Conservation (phyloP, 2,797 vertebrate species). For the Gadopsis marmoratus region DNA sequence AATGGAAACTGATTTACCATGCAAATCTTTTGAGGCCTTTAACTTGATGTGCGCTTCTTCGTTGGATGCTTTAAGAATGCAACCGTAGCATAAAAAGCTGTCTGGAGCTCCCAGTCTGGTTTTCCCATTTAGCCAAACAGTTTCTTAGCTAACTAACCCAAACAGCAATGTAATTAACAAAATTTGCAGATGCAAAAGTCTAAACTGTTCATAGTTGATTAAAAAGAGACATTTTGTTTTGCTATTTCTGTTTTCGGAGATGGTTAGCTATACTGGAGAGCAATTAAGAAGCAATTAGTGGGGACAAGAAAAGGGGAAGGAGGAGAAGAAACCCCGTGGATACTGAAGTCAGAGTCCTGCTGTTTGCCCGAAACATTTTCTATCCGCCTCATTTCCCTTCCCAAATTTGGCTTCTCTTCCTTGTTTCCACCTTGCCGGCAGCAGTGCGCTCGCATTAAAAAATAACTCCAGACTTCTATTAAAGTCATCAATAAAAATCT, state of each 20-base stretch:
- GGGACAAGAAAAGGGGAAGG: conserved; percentile 12
- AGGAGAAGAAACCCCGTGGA: conserved; percentile 28
- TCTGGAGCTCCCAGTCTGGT: not conserved
- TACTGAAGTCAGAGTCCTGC: conserved; percentile 34
- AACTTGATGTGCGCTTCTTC: not conserved
- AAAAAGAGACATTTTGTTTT: conserved; percentile 46
- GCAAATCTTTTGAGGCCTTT: not conserved
- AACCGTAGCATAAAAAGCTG: not conserved
- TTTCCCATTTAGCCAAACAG: conserved; percentile 4
- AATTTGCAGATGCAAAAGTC: conserved; percentile 35
- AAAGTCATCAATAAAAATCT: conserved; percentile 76
- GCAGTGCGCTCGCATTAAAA: conserved; percentile 38
- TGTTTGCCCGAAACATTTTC: conserved; percentile 58
- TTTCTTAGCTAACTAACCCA: conserved; percentile 1
- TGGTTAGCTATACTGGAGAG: conserved; percentile 16
- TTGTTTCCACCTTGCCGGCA: conserved; percentile 54
- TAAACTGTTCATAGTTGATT: conserved; percentile 49
- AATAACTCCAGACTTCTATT: conserved; percentile 63
- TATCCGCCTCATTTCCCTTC: conserved; percentile 57
- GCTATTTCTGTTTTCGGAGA: conserved; percentile 39
- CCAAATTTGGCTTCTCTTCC: conserved; percentile 49
- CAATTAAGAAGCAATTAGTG: conserved; percentile 46
- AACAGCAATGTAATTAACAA: conserved; percentile 21
- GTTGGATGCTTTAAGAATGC: conserved; percentile 4
- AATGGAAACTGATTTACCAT: not conserved